These are phyloP conservation scores for Perca schrenkii DNA, from an alignment of 2,113 vertebrate species.

Conservation along the genomic window DNA sequence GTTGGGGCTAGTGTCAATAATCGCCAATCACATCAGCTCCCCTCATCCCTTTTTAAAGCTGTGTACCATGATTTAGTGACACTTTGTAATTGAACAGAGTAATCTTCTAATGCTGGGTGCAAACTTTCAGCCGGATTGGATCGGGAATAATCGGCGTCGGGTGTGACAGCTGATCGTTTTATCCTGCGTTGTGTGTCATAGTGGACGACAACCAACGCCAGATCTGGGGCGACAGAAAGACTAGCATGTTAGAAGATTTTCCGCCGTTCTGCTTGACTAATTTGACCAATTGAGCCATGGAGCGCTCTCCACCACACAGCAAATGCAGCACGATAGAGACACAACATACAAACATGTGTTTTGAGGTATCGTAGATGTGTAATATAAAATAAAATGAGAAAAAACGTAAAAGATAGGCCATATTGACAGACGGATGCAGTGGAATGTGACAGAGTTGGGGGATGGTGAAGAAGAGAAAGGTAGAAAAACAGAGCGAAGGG, in stretches of 20 bases:
- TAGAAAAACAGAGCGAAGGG: constrained; percentile 20
- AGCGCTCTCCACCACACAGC: too few species aligned
- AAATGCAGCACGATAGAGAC: neutral
- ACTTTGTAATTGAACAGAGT: constrained; percentile 18
- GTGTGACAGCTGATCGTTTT: too few species aligned
- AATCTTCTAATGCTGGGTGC: neutral
- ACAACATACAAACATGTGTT: neutral
- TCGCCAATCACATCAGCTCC: neutral
- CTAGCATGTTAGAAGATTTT: too few species aligned
- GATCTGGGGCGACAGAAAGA: too few species aligned
- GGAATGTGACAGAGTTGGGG: constrained; percentile 44
- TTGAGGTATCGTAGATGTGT: neutral
- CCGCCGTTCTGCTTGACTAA: too few species aligned
- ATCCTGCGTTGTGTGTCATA: too few species aligned
- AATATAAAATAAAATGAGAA: constrained; percentile 13
- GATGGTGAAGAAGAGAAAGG: constrained; percentile 8
- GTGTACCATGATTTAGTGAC: neutral
- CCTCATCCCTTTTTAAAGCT: constrained; percentile 1
- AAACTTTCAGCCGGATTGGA: too few species aligned
- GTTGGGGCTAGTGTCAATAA: constrained; percentile 18
- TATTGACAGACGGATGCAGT: constrained; percentile 41
- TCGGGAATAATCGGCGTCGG: too few species aligned
- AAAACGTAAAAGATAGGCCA: neutral
- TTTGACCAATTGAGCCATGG: too few species aligned
- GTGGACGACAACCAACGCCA: too few species aligned